Percentiles rank a stretch among this genome's conserved stretches.
phyloP scores from a whole-genome alignment of 2,113 vertebrate genomes.

The Myrmophylax atrothorax region DNA sequence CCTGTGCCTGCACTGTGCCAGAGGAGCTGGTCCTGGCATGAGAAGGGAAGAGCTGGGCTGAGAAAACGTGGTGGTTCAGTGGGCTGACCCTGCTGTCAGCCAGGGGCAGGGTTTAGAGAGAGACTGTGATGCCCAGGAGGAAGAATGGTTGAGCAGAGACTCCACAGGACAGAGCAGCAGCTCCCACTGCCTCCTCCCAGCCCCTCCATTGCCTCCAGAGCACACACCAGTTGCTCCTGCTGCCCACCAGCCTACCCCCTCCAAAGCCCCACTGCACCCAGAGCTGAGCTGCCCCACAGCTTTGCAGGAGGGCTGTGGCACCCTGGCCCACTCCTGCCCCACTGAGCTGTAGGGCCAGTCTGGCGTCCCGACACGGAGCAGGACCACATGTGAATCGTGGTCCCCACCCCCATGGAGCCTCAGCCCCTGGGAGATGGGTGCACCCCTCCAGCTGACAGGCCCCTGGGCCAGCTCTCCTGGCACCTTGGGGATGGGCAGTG shows the following conservation, averaged over 20 bases:
- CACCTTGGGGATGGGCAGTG: not conserved
- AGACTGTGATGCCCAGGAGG: not conserved
- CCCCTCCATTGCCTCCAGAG: not conserved
- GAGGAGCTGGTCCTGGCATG: not conserved
- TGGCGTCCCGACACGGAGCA: not conserved
- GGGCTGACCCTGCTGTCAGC: not conserved
- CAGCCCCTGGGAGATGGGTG: not conserved
- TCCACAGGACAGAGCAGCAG: not conserved
- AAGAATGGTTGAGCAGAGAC: not conserved
- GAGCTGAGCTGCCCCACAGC: not conserved
- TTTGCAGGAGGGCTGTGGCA: not conserved
- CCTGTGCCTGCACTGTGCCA: fast-evolving
- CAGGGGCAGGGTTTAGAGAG: not conserved
- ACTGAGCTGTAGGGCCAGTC: not conserved
- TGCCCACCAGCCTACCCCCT: not conserved
- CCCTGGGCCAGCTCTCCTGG: not conserved
- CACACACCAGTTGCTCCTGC: not conserved
- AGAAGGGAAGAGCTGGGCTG: not conserved
- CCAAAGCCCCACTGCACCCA: not conserved
- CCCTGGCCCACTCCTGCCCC: not conserved
- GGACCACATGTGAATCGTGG: fast-evolving
- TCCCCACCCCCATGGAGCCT: not conserved
- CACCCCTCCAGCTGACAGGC: not conserved
- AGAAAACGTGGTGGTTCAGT: not conserved
- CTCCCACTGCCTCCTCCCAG: not conserved